Conservation (phyloP, 2,113 vertebrate genomes). For the Bettongia penicillata region DNA sequence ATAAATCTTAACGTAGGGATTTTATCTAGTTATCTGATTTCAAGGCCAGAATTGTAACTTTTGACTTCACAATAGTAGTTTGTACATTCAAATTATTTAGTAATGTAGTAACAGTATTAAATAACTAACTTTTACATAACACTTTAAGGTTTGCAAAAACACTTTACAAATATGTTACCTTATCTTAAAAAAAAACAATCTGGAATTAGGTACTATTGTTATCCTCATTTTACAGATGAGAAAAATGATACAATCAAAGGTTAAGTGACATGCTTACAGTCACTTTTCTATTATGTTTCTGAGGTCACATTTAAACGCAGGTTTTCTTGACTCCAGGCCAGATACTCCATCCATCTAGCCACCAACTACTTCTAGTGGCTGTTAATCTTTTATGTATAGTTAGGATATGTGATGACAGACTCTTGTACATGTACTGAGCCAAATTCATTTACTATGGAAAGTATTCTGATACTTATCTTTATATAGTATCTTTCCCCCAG, state of each 20-base stretch:
- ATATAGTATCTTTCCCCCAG: not conserved
- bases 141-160: too few species aligned
- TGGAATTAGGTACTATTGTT: not conserved
- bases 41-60: constrained; percentile 7
- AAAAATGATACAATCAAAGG: not conserved
- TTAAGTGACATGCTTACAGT: not conserved
- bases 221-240: not conserved
- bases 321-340: not conserved
- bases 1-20: not conserved
- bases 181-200: not conserved
- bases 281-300: not conserved
- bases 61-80: not conserved
- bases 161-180: not conserved
- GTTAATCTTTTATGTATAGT: constrained; percentile 15
- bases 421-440: not conserved
- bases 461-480: constrained; percentile 14
- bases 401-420: not conserved
- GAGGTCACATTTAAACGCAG: not conserved
- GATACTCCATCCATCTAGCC: not conserved
- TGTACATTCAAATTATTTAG: too few species aligned
- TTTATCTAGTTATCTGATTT: not conserved
- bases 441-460: constrained; percentile 37
- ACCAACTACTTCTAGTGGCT: not conserved
- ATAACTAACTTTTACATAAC: too few species aligned
- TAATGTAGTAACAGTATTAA: too few species aligned